Conservation (phyloP, 2,113 vertebrate species). For the Ibidorhyncha struthersii region DNA sequence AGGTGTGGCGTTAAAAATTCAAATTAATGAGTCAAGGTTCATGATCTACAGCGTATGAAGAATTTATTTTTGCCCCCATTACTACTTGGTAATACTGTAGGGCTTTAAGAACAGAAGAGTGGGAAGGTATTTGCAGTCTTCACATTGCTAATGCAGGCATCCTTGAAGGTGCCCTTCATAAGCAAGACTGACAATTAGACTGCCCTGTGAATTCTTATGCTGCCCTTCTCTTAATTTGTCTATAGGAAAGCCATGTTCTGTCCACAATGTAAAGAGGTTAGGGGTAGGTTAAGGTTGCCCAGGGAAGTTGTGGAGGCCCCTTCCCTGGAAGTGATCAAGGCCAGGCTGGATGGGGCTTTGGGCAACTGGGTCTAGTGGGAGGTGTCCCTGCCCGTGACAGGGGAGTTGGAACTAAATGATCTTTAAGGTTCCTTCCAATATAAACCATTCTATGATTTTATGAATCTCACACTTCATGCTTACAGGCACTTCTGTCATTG, state of each 20-base stretch:
- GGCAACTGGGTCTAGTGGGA: no score
- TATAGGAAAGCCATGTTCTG: background rate
- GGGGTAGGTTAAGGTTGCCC: background rate
- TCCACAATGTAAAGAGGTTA: background rate
- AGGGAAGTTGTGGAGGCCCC: no score
- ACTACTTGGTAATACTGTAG: background rate
- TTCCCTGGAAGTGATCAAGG: no score
- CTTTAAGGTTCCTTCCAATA: no score
- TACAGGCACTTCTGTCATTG: background rate
- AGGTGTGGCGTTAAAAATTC: background rate
- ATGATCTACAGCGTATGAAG: background rate
- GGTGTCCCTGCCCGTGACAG: no score
- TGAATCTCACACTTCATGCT: background rate
- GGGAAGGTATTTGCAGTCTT: background rate
- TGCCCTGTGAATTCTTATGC: background rate
- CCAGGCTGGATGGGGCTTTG: no score
- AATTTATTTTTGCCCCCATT: background rate
- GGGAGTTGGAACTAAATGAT: no score
- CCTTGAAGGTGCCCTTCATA: background rate
- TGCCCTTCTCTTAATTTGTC: background rate
- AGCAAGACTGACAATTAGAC: accelerated
- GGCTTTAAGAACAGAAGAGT: background rate
- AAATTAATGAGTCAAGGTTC: background rate
- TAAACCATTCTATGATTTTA: background rate
- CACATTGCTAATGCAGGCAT: background rate